Evolutionary conservation across 2,113 vertebrate species (phyloP).

Genomic region (Micromys minutus): DNA sequence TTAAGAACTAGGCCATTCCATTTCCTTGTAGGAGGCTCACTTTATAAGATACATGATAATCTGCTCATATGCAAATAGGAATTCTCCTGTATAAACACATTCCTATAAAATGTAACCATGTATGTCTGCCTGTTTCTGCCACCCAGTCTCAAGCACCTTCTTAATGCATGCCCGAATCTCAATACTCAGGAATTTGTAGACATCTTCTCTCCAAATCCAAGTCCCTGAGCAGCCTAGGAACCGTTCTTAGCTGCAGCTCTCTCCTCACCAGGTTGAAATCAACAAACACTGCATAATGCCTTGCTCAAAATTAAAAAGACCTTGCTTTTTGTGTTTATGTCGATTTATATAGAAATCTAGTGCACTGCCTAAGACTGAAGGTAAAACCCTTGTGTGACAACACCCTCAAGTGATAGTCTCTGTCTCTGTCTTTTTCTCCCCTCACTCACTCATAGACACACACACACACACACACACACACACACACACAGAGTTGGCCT

Average conservation of each 20-base stretch:
- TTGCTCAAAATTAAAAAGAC: conserved; percentile 29
- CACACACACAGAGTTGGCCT: neutral
- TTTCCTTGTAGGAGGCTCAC: neutral
- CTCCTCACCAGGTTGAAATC: neutral
- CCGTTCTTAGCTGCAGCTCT: neutral
- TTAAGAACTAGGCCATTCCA: neutral
- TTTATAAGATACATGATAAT: conserved; percentile 5
- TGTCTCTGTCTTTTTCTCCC: neutral
- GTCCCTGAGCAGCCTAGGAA: neutral
- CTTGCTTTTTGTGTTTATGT: neutral
- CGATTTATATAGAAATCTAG: neutral
- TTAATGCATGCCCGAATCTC: neutral
- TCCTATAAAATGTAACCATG: neutral
- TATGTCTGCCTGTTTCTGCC: neutral
- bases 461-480: neutral
- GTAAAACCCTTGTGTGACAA: neutral
- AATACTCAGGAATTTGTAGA: neutral
- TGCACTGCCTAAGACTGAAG: neutral
- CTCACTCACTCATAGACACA: neutral
- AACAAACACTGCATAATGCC: neutral
- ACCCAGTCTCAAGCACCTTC: neutral
- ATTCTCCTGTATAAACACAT: neutral
- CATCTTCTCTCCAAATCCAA: neutral
- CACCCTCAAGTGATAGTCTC: neutral
- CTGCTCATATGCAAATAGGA: neutral